Evolutionary conservation across 2,113 vertebrate genomes (phyloP).

Genomic region (Austrofundulus limnaeus): DNA sequence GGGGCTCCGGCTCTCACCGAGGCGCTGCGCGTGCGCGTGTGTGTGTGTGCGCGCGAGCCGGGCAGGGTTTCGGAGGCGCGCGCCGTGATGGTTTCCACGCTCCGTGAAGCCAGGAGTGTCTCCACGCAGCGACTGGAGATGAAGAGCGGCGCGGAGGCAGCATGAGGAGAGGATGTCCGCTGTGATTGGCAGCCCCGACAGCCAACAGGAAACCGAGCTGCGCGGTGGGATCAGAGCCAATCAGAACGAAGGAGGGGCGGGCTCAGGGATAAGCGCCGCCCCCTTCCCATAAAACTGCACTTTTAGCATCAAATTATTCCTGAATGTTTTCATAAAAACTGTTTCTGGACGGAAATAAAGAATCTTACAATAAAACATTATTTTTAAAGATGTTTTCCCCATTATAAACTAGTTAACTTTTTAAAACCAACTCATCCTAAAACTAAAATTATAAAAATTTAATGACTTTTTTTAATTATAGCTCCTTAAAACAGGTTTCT

Average conservation of each 20-base stretch:
- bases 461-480: no score
- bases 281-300: neutral
- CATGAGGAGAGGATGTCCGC: slow-evolving; percentile 74
- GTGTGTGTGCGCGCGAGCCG: slow-evolving; percentile 46
- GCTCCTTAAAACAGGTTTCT: no score
- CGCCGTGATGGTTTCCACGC: slow-evolving; percentile 70
- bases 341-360: no score
- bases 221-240: slow-evolving; percentile 75
- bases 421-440: no score
- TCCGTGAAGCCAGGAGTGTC: slow-evolving; percentile 61
- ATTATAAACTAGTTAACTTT: no score
- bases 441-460: no score
- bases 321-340: no score
- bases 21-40: slow-evolving; percentile 52
- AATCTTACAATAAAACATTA: no score
- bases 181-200: slow-evolving; percentile 78
- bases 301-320: no score
- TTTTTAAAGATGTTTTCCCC: no score
- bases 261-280: slow-evolving; percentile 60
- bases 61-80: slow-evolving; percentile 52
- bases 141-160: slow-evolving; percentile 65
- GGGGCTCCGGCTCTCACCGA: slow-evolving; percentile 59
- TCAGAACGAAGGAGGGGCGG: slow-evolving; percentile 75
- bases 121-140: slow-evolving; percentile 80
- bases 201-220: slow-evolving; percentile 73